phyloP scores from a whole-genome alignment of 2,888 invertebrate genomes.

The Pantelozetes paolii region DNA sequence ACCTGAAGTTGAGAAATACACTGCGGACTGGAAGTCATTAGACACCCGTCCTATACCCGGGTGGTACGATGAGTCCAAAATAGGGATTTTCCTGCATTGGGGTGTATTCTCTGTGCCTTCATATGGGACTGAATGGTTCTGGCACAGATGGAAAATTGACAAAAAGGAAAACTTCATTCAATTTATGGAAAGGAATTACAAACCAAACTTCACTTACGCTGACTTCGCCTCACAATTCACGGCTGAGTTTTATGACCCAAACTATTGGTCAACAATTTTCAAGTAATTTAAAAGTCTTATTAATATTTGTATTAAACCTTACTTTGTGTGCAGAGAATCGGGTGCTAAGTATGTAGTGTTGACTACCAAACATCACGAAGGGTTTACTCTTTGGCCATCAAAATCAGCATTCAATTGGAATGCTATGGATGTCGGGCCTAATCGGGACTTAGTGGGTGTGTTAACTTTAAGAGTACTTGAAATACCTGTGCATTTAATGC shows the following conservation, averaged over 20 bases:
- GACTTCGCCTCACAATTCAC: slow-evolving; percentile 56
- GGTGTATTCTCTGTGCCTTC: slow-evolving; percentile 49
- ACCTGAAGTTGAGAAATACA: too few species aligned
- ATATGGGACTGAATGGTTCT: slow-evolving; percentile 48
- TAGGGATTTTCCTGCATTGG: slow-evolving; percentile 50
- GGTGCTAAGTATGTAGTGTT: slow-evolving; percentile 57
- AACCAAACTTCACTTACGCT: slow-evolving; percentile 55
- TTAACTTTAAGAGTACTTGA: not conserved
- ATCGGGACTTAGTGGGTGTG: slow-evolving; percentile 54
- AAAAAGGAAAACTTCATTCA: slow-evolving; percentile 42
- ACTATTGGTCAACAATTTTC: slow-evolving; percentile 55
- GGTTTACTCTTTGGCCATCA: slow-evolving; percentile 55
- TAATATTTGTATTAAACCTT: too few species aligned
- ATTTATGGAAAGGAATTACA: slow-evolving; percentile 56
- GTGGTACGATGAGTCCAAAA: slow-evolving; percentile 48
- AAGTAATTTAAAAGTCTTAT: too few species aligned
- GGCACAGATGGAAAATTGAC: slow-evolving; percentile 45
- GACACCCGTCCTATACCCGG: slow-evolving; percentile 48
- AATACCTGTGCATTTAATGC: too few species aligned
- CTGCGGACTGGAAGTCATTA: slow-evolving; percentile 48
- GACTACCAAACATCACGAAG: slow-evolving; percentile 56
- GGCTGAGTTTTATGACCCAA: slow-evolving; percentile 55
- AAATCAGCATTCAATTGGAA: slow-evolving; percentile 56
- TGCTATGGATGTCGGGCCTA: slow-evolving; percentile 54
- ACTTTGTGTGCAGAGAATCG: slow-evolving; percentile 52